Evolutionary conservation across 2,888 invertebrate species (phyloP).

Genomic region (Drosophila paramelanica): DNA sequence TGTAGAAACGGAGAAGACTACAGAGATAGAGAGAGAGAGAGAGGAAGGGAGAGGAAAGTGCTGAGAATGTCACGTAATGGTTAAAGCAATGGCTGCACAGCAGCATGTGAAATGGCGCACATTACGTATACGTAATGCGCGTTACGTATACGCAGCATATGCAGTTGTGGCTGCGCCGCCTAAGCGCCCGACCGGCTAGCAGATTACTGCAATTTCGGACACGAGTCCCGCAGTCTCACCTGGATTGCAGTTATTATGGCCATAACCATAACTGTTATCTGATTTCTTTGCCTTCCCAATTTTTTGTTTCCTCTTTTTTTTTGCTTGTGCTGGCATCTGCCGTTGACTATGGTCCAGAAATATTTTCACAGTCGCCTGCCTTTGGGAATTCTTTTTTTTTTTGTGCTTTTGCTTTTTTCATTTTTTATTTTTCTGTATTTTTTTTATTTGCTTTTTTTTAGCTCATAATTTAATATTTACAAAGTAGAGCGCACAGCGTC

Average conservation of each 20-base stretch:
- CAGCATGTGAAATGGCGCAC: constrained; percentile 37
- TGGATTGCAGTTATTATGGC: constrained; percentile 73
- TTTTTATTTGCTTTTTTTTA: constrained; percentile 18
- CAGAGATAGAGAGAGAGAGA: neutral
- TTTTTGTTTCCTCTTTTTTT: neutral
- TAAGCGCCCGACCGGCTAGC: constrained; percentile 52
- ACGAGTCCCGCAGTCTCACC: constrained; percentile 41
- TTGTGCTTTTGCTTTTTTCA: constrained; percentile 21
- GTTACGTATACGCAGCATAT: constrained; percentile 66
- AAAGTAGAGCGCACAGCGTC: constrained; percentile 66
- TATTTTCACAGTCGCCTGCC: constrained; percentile 26
- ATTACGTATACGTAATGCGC: constrained; percentile 53
- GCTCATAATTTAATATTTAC: constrained; percentile 80
- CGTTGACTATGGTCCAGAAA: constrained; percentile 34
- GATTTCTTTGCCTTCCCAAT: constrained; percentile 45
- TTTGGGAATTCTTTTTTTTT: constrained; percentile 47
- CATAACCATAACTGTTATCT: constrained; percentile 79
- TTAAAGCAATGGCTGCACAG: constrained; percentile 45
- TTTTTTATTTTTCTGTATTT: neutral
- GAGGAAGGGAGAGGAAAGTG: neutral
- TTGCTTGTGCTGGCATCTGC: constrained; percentile 26
- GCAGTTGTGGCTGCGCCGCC: constrained; percentile 47
- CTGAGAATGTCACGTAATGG: constrained; percentile 68
- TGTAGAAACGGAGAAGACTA: neutral
- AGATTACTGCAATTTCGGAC: constrained; percentile 36